These are phyloP conservation scores for Zootoca vivipara DNA, from an alignment of 2,113 vertebrate genomes.

Conservation along the genomic window DNA sequence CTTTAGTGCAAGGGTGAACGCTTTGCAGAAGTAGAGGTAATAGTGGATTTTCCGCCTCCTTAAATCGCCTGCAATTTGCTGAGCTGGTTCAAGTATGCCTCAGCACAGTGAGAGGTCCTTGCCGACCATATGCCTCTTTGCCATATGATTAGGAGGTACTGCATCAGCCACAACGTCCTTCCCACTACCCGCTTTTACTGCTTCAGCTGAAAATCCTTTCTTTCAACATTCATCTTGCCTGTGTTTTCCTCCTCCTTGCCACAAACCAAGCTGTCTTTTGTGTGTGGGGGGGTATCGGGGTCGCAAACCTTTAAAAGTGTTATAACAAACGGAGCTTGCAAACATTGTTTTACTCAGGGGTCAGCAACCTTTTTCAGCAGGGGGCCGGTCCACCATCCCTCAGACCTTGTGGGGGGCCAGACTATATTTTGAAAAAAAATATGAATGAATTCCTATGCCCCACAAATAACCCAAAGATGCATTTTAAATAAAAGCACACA, in stretches of 20 bases:
- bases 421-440: too few species aligned
- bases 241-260: neutral
- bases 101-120: constrained; percentile 1
- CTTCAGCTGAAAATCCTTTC: neutral
- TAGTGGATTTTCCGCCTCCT: neutral
- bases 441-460: too few species aligned
- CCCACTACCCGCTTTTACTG: neutral
- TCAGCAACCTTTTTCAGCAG: too few species aligned
- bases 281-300: too few species aligned
- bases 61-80: neutral
- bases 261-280: neutral
- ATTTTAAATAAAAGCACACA: too few species aligned
- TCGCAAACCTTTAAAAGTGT: too few species aligned
- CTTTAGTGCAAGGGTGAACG: neutral
- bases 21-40: neutral
- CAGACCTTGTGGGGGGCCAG: too few species aligned
- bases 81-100: neutral
- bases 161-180: neutral
- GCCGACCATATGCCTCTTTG: neutral
- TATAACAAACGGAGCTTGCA: too few species aligned
- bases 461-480: too few species aligned
- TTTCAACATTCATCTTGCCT: neutral
- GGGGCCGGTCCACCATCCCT: too few species aligned
- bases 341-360: too few species aligned
- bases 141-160: neutral